phyloP scores from a whole-genome alignment of 2,113 vertebrate species.

The Notarius lentiginosus region DNA sequence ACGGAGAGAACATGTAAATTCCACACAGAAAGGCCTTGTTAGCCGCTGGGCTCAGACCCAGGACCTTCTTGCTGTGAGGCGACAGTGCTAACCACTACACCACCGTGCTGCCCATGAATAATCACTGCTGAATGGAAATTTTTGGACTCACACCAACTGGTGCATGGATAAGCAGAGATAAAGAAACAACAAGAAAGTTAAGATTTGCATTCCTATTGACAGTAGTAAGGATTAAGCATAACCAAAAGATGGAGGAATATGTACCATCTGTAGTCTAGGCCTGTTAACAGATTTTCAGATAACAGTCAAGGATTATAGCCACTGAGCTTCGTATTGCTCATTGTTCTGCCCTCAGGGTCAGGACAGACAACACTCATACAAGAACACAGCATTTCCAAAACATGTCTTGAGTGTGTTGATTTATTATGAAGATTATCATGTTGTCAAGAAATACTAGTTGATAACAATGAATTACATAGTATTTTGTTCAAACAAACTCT shows the following conservation, averaged over 20 bases:
- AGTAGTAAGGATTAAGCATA: not conserved
- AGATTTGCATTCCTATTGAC: not conserved
- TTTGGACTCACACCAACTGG: not conserved
- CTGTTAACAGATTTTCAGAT: slow-evolving; percentile 28
- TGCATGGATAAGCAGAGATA: not conserved
- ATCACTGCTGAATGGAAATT: slow-evolving; percentile 8
- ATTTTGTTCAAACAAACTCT: too few species aligned
- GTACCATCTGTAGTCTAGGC: not conserved
- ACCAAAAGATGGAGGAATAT: not conserved
- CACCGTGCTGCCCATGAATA: too few species aligned
- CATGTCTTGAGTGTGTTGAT: slow-evolving; percentile 26
- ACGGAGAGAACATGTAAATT: too few species aligned
- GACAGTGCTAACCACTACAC: too few species aligned
- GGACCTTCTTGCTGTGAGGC: too few species aligned
- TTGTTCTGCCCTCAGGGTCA: slow-evolving; percentile 8
- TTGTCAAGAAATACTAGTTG: not conserved
- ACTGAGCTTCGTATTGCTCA: slow-evolving; percentile 23
- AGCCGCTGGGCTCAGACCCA: too few species aligned
- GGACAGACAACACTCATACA: not conserved
- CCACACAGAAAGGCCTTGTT: too few species aligned
- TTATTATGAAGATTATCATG: slow-evolving; percentile 28
- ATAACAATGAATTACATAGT: too few species aligned
- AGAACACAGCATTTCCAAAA: slow-evolving; percentile 3
- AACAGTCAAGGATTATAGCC: slow-evolving; percentile 22
- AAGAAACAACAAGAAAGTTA: not conserved